Conservation (phyloP, 1,140 invertebrate species). For the Zaprionus capensis region DNA sequence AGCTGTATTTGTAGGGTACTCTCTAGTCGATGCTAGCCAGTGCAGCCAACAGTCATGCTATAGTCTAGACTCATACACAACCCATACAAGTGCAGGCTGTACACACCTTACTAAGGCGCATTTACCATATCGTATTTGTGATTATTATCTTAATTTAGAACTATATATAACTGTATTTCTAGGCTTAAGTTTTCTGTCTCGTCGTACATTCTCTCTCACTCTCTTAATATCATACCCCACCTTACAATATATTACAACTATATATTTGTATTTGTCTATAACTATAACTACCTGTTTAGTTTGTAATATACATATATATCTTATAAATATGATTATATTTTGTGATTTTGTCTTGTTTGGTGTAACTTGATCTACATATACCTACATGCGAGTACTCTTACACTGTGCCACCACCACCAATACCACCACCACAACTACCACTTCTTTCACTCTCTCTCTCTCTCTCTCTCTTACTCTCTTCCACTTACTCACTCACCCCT, state of each 20-base stretch:
- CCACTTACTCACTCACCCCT: background rate
- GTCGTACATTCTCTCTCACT: constrained; percentile 35
- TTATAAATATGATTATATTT: constrained; percentile 32
- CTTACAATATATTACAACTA: constrained; percentile 15
- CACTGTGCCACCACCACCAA: constrained; percentile 21
- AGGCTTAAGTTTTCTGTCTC: constrained; percentile 18
- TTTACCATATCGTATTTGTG: constrained; percentile 38
- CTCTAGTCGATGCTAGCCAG: background rate
- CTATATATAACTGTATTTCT: constrained; percentile 15
- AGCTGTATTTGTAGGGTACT: constrained; percentile 15
- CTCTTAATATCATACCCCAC: constrained; percentile 21
- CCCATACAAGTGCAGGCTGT: constrained; percentile 10
- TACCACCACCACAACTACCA: background rate
- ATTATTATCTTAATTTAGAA: constrained; percentile 12
- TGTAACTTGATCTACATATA: constrained; percentile 47
- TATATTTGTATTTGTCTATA: constrained; percentile 45
- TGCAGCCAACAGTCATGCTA: background rate
- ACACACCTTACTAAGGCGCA: constrained; percentile 26
- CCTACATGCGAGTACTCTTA: constrained; percentile 26
- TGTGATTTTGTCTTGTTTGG: constrained; percentile 52
- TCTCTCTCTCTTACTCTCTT: constrained; percentile 10
- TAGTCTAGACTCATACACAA: background rate
- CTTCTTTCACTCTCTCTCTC: constrained; percentile 7
- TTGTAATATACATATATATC: constrained; percentile 25
- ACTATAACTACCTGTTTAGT: constrained; percentile 30